phyloP scores from a whole-genome alignment of 2,888 invertebrate genomes.

The Ecliptopera silaceata region DNA sequence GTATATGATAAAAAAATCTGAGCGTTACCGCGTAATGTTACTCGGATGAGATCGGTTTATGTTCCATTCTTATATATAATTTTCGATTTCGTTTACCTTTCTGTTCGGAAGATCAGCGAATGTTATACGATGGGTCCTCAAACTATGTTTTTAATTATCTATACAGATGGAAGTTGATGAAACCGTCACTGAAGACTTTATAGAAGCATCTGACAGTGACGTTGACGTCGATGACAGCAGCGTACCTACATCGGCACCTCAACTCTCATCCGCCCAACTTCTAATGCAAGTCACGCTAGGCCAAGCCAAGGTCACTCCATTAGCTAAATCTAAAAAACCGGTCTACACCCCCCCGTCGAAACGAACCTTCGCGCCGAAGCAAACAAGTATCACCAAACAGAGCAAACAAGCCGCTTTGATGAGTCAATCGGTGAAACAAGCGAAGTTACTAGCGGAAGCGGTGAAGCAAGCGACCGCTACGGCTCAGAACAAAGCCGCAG shows the following conservation, averaged over 20 bases:
- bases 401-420: conserved; percentile 52
- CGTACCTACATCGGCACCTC: conserved; percentile 44
- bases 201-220: conserved; percentile 72
- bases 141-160: background rate
- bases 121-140: background rate
- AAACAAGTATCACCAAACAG: conserved; percentile 34
- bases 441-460: conserved; percentile 51
- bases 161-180: conserved; percentile 61
- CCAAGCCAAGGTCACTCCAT: conserved; percentile 27
- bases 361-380: conserved; percentile 34
- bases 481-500: conserved; percentile 39
- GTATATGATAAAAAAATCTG: too few relatives aligned
- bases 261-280: conserved; percentile 69
- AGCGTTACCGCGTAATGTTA: too few relatives aligned
- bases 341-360: conserved; percentile 35
- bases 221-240: conserved; percentile 72
- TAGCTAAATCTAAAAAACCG: conserved; percentile 37
- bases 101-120: too few relatives aligned
- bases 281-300: conserved; percentile 68
- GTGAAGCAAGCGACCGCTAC: conserved; percentile 47
- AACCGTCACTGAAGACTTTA: conserved; percentile 55
- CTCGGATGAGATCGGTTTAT: too few relatives aligned
- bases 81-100: too few relatives aligned
- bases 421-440: conserved; percentile 61
- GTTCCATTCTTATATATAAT: too few relatives aligned